Conservation (phyloP, 2,888 invertebrate species). For the Brachyopa scutellaris region DNA sequence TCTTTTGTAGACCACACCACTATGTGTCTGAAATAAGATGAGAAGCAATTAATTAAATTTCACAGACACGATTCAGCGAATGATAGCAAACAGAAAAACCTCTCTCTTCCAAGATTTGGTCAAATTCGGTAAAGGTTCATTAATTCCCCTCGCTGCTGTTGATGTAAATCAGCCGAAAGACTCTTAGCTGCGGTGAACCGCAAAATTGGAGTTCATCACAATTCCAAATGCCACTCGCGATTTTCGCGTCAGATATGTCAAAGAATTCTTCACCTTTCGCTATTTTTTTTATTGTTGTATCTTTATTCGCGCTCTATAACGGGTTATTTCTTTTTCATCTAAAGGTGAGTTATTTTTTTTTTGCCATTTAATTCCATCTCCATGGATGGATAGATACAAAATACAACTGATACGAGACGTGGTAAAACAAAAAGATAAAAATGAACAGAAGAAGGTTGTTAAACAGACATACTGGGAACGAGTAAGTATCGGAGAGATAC, state of each 20-base stretch:
- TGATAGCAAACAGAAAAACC: background rate
- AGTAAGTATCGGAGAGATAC: conserved; percentile 37
- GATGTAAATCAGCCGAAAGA: too few species aligned
- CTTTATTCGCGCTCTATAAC: background rate
- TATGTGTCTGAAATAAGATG: too few species aligned
- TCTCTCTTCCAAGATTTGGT: background rate
- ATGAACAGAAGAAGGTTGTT: conserved; percentile 1
- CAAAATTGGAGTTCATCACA: conserved; percentile 27
- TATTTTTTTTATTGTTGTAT: background rate
- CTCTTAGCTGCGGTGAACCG: conserved; percentile 42
- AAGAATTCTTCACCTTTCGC: conserved; percentile 33
- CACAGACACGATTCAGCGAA: conserved; percentile 13
- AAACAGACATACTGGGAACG: conserved; percentile 26
- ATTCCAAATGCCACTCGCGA: conserved; percentile 31
- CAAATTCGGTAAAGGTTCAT: conserved; percentile 20
- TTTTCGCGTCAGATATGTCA: conserved; percentile 16
- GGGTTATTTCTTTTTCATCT: conserved; percentile 5
- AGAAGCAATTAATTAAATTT: conserved; percentile 6
- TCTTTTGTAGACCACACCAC: background rate
- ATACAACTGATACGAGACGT: background rate
- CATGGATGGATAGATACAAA: conserved; percentile 24
- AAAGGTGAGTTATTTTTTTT: conserved; percentile 35
- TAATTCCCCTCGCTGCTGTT: background rate
- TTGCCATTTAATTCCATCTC: conserved; percentile 37
- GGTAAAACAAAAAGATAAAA: background rate